Evolutionary conservation across 2,797 vertebrate species (phyloP), one percentile per base, ranked within the genome.

Genomic region (Rhinophrynus dorsalis): DNA sequence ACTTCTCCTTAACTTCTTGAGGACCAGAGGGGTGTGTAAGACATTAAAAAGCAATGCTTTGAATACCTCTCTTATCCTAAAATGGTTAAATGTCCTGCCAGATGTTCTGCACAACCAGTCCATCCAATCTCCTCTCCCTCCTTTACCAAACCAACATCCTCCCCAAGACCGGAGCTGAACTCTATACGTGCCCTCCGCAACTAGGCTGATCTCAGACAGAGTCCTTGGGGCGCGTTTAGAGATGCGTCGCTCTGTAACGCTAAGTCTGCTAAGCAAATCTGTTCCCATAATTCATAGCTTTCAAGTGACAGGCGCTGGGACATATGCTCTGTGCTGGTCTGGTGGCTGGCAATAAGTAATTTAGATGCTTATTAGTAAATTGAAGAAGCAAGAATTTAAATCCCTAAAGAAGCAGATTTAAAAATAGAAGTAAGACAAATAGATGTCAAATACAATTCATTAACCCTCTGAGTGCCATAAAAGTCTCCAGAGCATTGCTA

Each of bases 151-250:
- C 33, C 21, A 10, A 40, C 18, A 13, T 8, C 2, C 17, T 47
- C 38, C 48, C 58, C 13, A 7, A 29, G 68, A 38, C 40, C 17
- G 18, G 7, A 1, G 24, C 23, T 17, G 24, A 30, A 38, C 30
- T 50, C 18, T 35, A 27, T 57, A 57, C 40, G 54, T 21, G 59
- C 51, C 30, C 23, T 20, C 51, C 50, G 18, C 50, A 63, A 57
- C 51, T 71, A 57, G 68, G 68, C 68, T 64, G 17, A 56, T 64
- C 59, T 54, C 3, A 33, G 15, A 29, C 50, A 48, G 5, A 52
- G 51, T 71, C 68, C 68, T 64, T 47, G 12, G 68, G 68, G 68
- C 68, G n/a, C 45, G 57, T 71, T 71, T 50, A 71, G 60, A n/a
- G 45, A 57, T 6, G n/a, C 27, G 24, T 35, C 23, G 59, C 59